These are phyloP conservation scores for Wasmannia auropunctata DNA, from an alignment of 1,140 invertebrate genomes.

Conservation along the genomic window DNA sequence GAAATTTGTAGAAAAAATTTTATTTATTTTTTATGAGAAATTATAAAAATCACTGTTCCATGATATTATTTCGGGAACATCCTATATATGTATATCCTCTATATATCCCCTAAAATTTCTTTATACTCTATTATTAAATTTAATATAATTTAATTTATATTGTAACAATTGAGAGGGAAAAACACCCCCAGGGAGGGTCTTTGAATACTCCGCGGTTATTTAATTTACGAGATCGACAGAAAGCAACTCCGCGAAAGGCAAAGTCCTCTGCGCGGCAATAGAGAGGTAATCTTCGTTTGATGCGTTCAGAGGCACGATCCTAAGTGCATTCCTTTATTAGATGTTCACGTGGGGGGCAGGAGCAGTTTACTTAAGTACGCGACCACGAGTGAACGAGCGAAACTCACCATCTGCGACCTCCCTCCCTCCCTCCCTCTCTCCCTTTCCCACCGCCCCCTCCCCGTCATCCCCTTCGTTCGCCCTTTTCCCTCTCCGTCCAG, in stretches of 20 bases:
- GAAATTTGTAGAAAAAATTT: background rate
- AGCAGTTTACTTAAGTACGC: conserved; percentile 72
- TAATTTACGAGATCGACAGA: conserved; percentile 14
- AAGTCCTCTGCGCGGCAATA: conserved; percentile 12
- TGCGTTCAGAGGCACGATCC: conserved; percentile 42
- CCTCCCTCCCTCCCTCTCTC: too few species aligned
- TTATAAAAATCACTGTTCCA: background rate
- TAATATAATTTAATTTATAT: background rate
- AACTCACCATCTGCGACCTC: conserved; percentile 23
- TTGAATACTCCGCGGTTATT: conserved; percentile 14
- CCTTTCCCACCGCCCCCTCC: background rate
- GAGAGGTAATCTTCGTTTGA: conserved; percentile 57
- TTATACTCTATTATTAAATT: conserved; percentile 15
- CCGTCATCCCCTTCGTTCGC: background rate
- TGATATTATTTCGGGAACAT: background rate
- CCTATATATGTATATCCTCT: background rate
- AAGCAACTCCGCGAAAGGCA: conserved; percentile 2
- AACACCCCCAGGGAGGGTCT: background rate
- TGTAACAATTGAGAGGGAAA: background rate
- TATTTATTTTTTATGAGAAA: background rate
- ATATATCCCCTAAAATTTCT: background rate
- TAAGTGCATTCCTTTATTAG: conserved; percentile 76
- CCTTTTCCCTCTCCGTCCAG: conserved; percentile 20
- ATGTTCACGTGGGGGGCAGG: conserved; percentile 36
- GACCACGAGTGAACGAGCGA: conserved; percentile 44